Base-by-base conservation (phyloP, 1,140 invertebrate genomes). In the Teleogryllus occipitalis region DNA sequence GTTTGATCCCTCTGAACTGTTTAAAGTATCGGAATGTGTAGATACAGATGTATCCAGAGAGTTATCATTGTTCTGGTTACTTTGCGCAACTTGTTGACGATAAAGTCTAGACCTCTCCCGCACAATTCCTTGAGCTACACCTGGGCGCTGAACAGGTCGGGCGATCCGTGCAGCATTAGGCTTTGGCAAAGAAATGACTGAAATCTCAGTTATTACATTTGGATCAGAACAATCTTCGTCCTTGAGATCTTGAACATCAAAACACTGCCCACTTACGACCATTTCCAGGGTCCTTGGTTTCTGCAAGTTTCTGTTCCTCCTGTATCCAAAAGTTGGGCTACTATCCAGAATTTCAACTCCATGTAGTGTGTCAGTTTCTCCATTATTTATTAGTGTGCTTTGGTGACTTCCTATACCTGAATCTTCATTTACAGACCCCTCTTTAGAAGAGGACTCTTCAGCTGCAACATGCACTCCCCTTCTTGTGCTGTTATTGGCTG, bases 391-490 rank as follows among this genome's bases (percentile, higher is more conserved):
- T 82, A 81, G 84, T 81, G 83, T 87, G 85, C 83, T 90, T 75
- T 21, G 76, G 46, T 88, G 85, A 80, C 90, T 91, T n/a, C 90
- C 89, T 5, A 91, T 85, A 0, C 91, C 91, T 0, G 91, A 91
- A 82, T 92, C 91, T 54, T 86, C 90, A 77, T 87, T 91, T 65
- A 84, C 86, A 22, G 85, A 89, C 80, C 84, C 87, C 73, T 89
- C 88, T 74, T 89, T 88, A 0, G 87, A 88, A n/a, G 83, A 84
- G 73, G 81, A 82, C 27, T 82, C 82, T 12, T 81, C 77, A 47
- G 46, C 73, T 47, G 39, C 76, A 10, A 49, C 76, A 18, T 77
- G 76, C 72, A 27, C 21, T 2, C 39, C 39, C 80, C 87, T 89
- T 39, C 87, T 78, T 65, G 76, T 86, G 47, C 86, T 89, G 76